These are phyloP conservation scores for Xyrauchen texanus DNA, from an alignment of 2,113 vertebrate genomes.

Conservation along the genomic window DNA sequence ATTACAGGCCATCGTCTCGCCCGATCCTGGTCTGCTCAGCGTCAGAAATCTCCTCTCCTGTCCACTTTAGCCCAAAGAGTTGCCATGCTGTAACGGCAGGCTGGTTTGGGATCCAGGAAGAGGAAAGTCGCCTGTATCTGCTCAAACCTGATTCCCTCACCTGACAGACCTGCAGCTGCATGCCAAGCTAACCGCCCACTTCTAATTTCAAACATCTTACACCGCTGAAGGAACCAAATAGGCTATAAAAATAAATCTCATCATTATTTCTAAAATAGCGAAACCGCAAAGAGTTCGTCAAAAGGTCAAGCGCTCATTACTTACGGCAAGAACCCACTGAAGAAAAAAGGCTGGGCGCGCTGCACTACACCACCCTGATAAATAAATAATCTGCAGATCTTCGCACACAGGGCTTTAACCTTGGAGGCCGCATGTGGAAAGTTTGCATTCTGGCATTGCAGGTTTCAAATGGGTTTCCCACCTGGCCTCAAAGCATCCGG, in stretches of 20 bases:
- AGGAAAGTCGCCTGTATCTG: background rate
- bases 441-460: conserved; percentile 54
- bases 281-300: conserved; percentile 40
- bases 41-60: conserved; percentile 29
- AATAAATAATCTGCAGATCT: conserved; percentile 46
- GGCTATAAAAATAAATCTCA: conserved; percentile 32
- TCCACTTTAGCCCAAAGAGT: background rate
- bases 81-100: background rate
- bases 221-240: conserved; percentile 25
- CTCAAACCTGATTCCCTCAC: conserved; percentile 22
- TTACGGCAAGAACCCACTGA: background rate
- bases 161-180: conserved; percentile 24
- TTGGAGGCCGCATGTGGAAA: conserved; percentile 61
- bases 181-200: background rate
- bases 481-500: conserved; percentile 60
- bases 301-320: conserved; percentile 43
- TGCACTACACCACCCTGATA: conserved; percentile 45
- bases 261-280: conserved; percentile 51
- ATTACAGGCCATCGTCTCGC: conserved; percentile 14
- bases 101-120: background rate
- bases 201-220: conserved; percentile 38
- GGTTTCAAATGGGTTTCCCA: conserved; percentile 64
- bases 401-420: conserved; percentile 52
- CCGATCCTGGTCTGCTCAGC: conserved; percentile 35
- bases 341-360: background rate